Base-by-base conservation (phyloP, 2,888 invertebrate genomes). In the Gymnocheta viridis region DNA sequence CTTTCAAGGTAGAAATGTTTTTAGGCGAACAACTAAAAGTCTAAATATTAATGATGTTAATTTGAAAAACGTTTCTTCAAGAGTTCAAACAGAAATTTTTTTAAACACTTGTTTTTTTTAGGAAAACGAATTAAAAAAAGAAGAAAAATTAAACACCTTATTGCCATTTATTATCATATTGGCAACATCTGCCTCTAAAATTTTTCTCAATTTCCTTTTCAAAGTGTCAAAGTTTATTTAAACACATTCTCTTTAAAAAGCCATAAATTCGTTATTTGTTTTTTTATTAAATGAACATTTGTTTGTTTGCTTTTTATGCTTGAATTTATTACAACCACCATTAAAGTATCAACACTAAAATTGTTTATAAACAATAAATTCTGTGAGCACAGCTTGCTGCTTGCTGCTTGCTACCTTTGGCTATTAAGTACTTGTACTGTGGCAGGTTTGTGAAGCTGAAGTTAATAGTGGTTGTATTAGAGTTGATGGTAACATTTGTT, bases 211-310 rank as follows among this genome's bases (percentile, higher is more conserved):
- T 73, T 73, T 69, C 64, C 78, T 73, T 67, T 81, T 81, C 56
- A 81, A 74, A 81, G 81, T 84, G 84, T 84, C 81, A 84, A 81
- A 84, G 84, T 84, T 84, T 84, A 84, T 73, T 84, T 69, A 84
- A 84, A 81, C 84, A 84, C 84, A 84, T 77, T 81, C 77, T 81
- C 81, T 77, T 81, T 81, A 84, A 81, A 77, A 73, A 73, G 35
- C 73, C 41, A 84, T 84, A 77, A 84, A 81, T 81, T 78, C 38
- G 69, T 58, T 81, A 56, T 27, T 70, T 62, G 44, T 19, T 9
- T 10, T 56, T 56, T 49, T 49, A 38, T 29, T 60, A 73, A 58
- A 24, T 67, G 9, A 44, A 19, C 51, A 72, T 62, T 38, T 24
- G n/a, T 62, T 58, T 35, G 2, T 56, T 14, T 56, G 49, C 38